Evolutionary conservation across 2,888 invertebrate species (phyloP), one percentile per base, ranked within the genome.

Genomic region (Cheilosia scutellata): DNA sequence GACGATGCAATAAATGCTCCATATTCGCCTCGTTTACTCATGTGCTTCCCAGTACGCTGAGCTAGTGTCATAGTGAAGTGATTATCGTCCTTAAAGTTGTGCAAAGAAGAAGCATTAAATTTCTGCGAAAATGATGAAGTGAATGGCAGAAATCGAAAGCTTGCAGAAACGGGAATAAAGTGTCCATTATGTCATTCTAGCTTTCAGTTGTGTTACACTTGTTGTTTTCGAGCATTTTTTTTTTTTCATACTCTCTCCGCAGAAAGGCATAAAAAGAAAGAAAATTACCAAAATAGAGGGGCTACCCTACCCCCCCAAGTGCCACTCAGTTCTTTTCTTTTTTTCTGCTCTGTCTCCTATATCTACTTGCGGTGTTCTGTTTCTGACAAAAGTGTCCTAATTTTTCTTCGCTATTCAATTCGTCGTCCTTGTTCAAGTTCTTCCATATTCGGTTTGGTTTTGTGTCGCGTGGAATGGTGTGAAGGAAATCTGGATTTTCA

Each of bases 121-220:
- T 63, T 55, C 63, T 55, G 47, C 55, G 63, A 82, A 51, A 76
- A 42, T 62, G 27, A 68, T 76, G 65, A 76, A 82, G 58, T 77
- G 77, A 82, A 72, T 65, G 58, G 20, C 53, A 58, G 71, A 77
- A 71, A 80, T 53, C 74, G 60, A 79, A 79, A 82, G 75, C 80
- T 80, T 75, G 70, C 71, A 63, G 27, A 37, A 49, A 42, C 27
- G n/a, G 25, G 47, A 44, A 79, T 70, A 71, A 60, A 66, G 31
- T 37, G 29, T 82, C 71, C 71, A 82, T 83, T 83, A 78, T 83
- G 77, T 83, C 72, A 83, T 77, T 78, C 72, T 66, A 68, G 72
- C 66, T 78, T 47, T 72, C 62, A 47, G 72, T 63, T 65, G 65
- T 82, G 71, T 62, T 83, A 53, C 66, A 72, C 78, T 77, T 82